Conservation (phyloP, 2,113 vertebrate genomes). For the Chaetodon trifascialis region DNA sequence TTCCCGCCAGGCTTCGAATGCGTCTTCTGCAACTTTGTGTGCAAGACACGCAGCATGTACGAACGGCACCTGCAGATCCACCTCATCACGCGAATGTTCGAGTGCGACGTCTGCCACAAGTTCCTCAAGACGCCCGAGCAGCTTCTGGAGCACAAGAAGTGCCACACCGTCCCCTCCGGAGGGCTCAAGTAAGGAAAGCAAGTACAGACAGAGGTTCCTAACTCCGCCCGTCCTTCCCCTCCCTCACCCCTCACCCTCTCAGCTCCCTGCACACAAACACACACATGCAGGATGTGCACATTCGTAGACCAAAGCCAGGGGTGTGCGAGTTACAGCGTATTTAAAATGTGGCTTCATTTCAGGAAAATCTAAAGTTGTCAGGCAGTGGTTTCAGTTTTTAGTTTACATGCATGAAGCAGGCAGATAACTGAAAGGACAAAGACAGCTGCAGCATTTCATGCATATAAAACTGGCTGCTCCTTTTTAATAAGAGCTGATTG, state of each 20-base stretch:
- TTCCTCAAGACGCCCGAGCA: slow-evolving; percentile 99
- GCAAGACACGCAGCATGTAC: slow-evolving; percentile 99
- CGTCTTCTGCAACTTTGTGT: slow-evolving; percentile 99
- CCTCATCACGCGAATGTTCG: slow-evolving; percentile 99
- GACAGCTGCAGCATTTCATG: background rate
- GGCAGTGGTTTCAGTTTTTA: background rate
- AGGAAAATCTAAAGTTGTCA: background rate
- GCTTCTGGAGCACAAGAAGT: slow-evolving; percentile 99
- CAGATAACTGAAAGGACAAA: background rate
- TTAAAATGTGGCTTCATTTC: background rate
- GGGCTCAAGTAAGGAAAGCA: slow-evolving; percentile 99
- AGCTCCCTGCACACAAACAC: slow-evolving; percentile 44
- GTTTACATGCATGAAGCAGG: background rate
- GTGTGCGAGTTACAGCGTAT: background rate
- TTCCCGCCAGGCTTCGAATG: slow-evolving; percentile 94
- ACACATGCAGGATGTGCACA: slow-evolving; percentile 8
- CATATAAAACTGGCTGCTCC: background rate
- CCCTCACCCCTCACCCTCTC: slow-evolving; percentile 44
- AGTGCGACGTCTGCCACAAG: slow-evolving; percentile 99
- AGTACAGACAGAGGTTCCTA: slow-evolving; percentile 92
- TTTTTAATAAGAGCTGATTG: background rate
- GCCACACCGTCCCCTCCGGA: slow-evolving; percentile 98
- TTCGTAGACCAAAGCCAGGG: background rate
- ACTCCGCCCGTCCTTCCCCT: slow-evolving; percentile 56
- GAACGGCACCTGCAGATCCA: slow-evolving; percentile 99